Base-by-base conservation (phyloP, 2,888 invertebrate genomes). In the Nomada hirtipes region DNA sequence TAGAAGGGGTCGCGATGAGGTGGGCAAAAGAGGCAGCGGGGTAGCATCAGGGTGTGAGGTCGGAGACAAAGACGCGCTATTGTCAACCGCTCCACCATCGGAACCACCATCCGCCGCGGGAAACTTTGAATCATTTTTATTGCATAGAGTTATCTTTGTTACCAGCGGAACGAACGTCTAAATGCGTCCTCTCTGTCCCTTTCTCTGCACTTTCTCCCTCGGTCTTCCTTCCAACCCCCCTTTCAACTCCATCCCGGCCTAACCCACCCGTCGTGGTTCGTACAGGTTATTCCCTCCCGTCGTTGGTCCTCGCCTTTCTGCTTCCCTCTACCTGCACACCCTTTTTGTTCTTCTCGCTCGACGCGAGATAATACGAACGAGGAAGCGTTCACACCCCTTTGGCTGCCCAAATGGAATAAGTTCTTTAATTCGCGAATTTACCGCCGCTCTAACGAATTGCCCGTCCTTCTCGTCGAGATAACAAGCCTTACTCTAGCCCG, bases 111-210 rank as follows among this genome's bases (percentile, higher is more conserved):
- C 93, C 93, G 92, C 93, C 92, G 93, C 93, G 93, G 93, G 93
- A 94, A 93, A 94, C 93, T 94, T 94, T 94, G 93, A 94, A 93
- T 93, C 93, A 94, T 94, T 94, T 93, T 94, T 94, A 94, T 94
- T 94, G 93, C 93, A 93, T 93, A 93, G 93, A 94, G 93, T 94
- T 94, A 94, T 94, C 93, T 94, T 93, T 93, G 93, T 93, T 93
- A 93, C 91, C 92, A 91, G 91, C 92, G 92, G 91, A 91, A 92
- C 91, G 93, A 92, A 92, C 92, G 92, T 93, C 93, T 93, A 92
- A 93, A 92, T 93, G 92, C 90, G 92, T 90, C 90, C 92, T 91
- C 88, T 89, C 89, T 85, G 89, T 87, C 86, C 83, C 87, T 86
- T 86, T 85, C 88, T 83, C 88, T 76, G 85, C 60, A 81, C 83